Base-by-base conservation (phyloP, 2,113 vertebrate genomes). In the Gymnarchus niloticus region DNA sequence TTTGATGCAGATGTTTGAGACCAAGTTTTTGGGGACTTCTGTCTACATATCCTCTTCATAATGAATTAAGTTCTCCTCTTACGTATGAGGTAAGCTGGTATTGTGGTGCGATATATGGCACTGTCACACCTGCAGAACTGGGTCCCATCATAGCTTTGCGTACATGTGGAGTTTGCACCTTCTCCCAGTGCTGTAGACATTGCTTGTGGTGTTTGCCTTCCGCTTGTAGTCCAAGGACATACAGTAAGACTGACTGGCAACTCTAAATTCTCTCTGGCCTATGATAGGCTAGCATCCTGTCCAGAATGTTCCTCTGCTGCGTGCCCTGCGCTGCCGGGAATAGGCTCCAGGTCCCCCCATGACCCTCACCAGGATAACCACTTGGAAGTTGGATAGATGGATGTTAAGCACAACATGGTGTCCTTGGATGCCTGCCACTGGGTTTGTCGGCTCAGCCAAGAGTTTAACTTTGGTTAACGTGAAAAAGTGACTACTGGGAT, bases 371-470 rank as follows among this genome's bases (percentile, higher is more conserved):
- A 25, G 59, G 23, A 7, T 61, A 10, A 14, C n/a, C 59, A 61
- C 0, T 9, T 61, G 59, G n/a, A n/a, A n/a, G n/a, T 25, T 8
- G 59, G 8, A 28, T 12, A 25, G 59, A 61, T 59, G 59, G 59
- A 85, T 76, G 52, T 1, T 33, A 19, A 44, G 33, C 44, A 41
- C 46, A 9, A 19, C 21, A 28, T 46, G 69, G 84, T 52, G 52
- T 41, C 69, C 52, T 57, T 78, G 51, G 84, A 56, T 78, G 37
- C 25, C 23, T 56, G 73, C 69, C 73, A 76, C 52, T 52, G 46
- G 73, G 46, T 85, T 69, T 78, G 52, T 85, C 33, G 73, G 57
- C 69, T 78, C 69, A 78, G 84, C 23, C 78, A 69, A 9, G 51
- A 9, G 84, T 78, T 85, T 46, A 54, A 25, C 69, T 46, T 56